Evolutionary conservation across 2,113 vertebrate genomes (phyloP).

Genomic region (Elanoides forficatus): DNA sequence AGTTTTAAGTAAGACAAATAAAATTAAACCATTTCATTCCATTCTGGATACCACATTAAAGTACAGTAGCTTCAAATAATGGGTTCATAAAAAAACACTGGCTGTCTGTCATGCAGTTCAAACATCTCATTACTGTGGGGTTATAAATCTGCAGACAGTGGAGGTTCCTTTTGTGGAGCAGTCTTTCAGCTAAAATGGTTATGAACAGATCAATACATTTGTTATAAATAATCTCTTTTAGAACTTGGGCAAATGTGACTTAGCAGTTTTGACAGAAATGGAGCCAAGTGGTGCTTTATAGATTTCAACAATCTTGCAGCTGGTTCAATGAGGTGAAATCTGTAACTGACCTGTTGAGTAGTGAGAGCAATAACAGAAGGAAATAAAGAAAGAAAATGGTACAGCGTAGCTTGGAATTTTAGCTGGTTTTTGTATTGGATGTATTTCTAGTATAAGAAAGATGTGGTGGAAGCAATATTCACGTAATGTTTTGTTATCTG

Average conservation of each 20-base stretch:
- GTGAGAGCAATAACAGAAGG: background rate
- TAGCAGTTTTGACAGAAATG: conserved; percentile 11
- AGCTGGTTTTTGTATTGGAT: background rate
- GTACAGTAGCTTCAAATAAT: conserved; percentile 13
- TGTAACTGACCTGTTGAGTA: background rate
- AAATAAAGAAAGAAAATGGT: background rate
- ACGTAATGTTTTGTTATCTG: background rate
- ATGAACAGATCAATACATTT: conserved; percentile 30
- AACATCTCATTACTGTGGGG: background rate
- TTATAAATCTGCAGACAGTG: background rate
- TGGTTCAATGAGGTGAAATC: background rate
- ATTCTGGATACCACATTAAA: conserved; percentile 20
- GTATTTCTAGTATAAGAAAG: background rate
- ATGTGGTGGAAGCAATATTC: background rate
- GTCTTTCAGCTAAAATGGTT: background rate
- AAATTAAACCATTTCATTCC: conserved; percentile 43
- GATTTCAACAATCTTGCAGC: background rate
- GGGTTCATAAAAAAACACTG: conserved; percentile 1
- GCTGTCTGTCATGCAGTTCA: background rate
- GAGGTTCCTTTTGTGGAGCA: background rate
- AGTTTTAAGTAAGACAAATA: conserved; percentile 49
- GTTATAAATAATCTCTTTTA: conserved; percentile 3
- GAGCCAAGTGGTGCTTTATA: background rate
- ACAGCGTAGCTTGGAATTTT: background rate
- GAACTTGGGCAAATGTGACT: background rate